Evolutionary conservation across 2,888 invertebrate genomes (phyloP), one percentile per base, ranked within the genome.

Genomic region (Tortricodes alternella): DNA sequence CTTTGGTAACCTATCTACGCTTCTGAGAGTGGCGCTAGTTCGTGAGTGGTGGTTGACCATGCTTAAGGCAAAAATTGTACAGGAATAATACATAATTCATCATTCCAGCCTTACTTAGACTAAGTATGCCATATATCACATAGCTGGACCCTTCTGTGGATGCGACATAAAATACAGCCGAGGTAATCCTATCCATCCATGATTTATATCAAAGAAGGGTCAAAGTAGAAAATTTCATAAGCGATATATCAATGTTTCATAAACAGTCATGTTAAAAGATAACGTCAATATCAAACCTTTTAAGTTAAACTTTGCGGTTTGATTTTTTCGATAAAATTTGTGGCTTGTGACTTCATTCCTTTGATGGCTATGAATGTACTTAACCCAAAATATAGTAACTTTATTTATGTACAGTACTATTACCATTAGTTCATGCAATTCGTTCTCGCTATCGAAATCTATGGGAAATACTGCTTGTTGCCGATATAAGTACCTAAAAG

Each of bases 61-160:
- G n/a, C n/a, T n/a, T n/a, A 77, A 77, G 8, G 2, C 24, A 8
- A 75, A 77, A 74, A 72, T 78, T 74, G 78, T 76, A 79, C 78
- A 76, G 73, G 78, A 83, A 81, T 80, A 76, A 86, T 87, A 87
- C 86, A 88, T 88, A 86, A 88, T 87, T 86, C 85, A 88, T 85
- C 81, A 83, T 81, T 81, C 70, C 71, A 74, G 82, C 85, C 82
- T 85, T 86, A 85, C 84, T 88, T 83, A 87, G 80, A 76, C 82
- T 85, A 86, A 88, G 85, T 86, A 85, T 76, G 81, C 80, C 83
- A 88, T 89, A 88, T 84, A 85, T 89, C 85, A 89, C 78, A 83
- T 78, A 62, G 65, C 60, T 63, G 72, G 75, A 76, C 81, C 85
- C 85, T 87, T 84, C 80, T 82, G 80, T 81, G 78, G 79, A 80